Base-by-base conservation (phyloP, 2,113 vertebrate species). In the Haemorhous mexicanus region DNA sequence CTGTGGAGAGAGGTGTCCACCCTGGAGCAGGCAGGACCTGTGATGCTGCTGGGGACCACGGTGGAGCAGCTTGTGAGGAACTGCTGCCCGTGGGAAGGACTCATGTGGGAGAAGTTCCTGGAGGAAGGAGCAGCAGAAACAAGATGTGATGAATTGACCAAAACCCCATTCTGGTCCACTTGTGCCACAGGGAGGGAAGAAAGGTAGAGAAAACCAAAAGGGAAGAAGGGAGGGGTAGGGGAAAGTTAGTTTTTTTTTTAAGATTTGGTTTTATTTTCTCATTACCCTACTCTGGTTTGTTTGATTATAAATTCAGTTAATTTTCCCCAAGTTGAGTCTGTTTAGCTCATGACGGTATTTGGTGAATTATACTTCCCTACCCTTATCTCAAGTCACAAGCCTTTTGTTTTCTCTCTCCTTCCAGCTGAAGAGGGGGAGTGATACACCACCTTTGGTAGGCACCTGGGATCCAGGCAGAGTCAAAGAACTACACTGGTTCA, bases 1-100 rank as follows among this genome's bases (percentile, higher is more conserved):
- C 59, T 30, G 9, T 30, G 46, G 46, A 55, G 21, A 62, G 55
- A 49, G 59, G 21, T 27, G 52, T 5, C 46, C 82, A 41, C 21
- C 21, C 21, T 7, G n/a, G 14, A 46, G 67, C n/a, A 69, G 41
- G 47, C 41, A 55, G 70, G n/a, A 63, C 32, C 44, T 77, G 72
- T 20, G 63, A 33, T 5, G 10, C 46, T 16, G 7, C 3, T 6
- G 11, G 30, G n/a, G n/a, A 80, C 35, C 47, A 35, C 0, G 0
- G 44, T 43, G 68, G 22, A 49, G 68, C 35, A 74, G 47, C 20
- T 53, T 67, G 39, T 68, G 68, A 74, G 56, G n/a, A 61, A 47
- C 21, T 47, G 46, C 47, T 74, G 37, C 61, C 47, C 27, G 12
- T 15, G 68, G 61, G 32, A 91, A 62, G 22, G 47, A 68, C 61